These are phyloP conservation scores for Falco berigora DNA, from an alignment of 2,797 vertebrate genomes.

Conservation along the genomic window DNA sequence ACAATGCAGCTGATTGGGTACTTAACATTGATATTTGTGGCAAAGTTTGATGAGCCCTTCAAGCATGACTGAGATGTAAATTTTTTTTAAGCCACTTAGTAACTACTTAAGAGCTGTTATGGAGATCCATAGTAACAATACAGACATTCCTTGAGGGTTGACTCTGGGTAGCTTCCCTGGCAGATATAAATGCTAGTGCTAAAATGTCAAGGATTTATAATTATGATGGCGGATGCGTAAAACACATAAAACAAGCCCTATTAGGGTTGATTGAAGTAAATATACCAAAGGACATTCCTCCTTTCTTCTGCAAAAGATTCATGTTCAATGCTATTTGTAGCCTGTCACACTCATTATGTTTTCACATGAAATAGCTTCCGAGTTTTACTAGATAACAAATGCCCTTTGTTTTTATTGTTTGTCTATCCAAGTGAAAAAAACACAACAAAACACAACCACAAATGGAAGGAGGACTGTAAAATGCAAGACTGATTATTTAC, in stretches of 20 bases:
- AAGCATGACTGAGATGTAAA: conserved; percentile 57
- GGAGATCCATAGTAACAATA: conserved; percentile 53
- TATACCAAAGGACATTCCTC: conserved; percentile 42
- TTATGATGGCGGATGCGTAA: conserved; percentile 65
- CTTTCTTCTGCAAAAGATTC: conserved; percentile 27
- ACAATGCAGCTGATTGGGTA: conserved; percentile 55
- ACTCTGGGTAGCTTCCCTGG: conserved; percentile 54
- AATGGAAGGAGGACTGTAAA: not conserved
- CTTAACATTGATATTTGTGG: conserved; percentile 62
- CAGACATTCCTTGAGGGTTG: conserved; percentile 48
- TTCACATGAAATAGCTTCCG: conserved; percentile 41
- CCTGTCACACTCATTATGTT: conserved; percentile 47
- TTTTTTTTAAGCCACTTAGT: conserved; percentile 62
- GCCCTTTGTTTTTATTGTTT: conserved; percentile 37
- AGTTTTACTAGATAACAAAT: conserved; percentile 53
- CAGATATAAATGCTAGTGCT: conserved; percentile 48
- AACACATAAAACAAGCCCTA: conserved; percentile 55
- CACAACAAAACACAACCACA: not conserved
- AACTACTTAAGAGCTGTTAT: conserved; percentile 55
- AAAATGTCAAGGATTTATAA: conserved; percentile 75
- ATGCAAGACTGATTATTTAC: not conserved
- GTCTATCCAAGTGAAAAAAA: not conserved
- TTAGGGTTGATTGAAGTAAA: conserved; percentile 58
- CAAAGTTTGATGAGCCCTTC: conserved; percentile 54
- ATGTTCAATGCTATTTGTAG: conserved; percentile 47